Percentiles rank a stretch among this genome's conserved stretches.
Evolutionary conservation across 2,113 vertebrate genomes (phyloP).

Genomic region (Chloropsis hardwickii): DNA sequence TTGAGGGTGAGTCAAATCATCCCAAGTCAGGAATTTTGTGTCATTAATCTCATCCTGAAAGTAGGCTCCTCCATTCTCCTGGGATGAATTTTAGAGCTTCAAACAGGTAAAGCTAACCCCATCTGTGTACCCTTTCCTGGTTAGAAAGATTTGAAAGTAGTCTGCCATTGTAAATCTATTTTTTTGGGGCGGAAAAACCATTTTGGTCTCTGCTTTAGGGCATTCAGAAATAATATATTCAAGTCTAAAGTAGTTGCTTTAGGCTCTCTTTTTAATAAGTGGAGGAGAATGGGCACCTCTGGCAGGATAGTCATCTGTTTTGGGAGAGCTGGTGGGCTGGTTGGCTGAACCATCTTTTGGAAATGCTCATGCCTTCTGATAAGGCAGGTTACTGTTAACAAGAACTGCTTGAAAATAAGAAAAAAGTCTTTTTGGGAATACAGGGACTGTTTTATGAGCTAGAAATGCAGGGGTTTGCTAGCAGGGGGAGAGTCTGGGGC

Average conservation of each 20-base stretch:
- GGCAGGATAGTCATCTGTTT: not conserved
- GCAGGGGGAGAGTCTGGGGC: not conserved
- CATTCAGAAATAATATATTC: not conserved
- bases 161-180: not conserved
- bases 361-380: not conserved
- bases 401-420: not conserved
- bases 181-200: accelerated
- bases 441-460: not conserved
- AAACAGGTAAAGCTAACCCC: not conserved
- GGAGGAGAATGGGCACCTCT: not conserved
- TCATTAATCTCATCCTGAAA: not conserved
- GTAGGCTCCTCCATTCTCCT: not conserved
- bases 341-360: not conserved
- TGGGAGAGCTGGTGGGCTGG: not conserved
- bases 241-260: not conserved
- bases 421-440: not conserved
- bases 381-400: not conserved
- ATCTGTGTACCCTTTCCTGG: not conserved
- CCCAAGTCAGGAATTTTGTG: not conserved
- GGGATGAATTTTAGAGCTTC: not conserved
- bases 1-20: not conserved
- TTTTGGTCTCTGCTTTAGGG: not conserved
- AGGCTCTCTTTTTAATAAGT: not conserved
- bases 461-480: not conserved
- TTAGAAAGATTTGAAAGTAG: not conserved